Percentiles rank a stretch among this genome's conserved stretches.
Evolutionary conservation across 2,113 vertebrate genomes (phyloP).

Genomic region (Corythaixoides concolor): DNA sequence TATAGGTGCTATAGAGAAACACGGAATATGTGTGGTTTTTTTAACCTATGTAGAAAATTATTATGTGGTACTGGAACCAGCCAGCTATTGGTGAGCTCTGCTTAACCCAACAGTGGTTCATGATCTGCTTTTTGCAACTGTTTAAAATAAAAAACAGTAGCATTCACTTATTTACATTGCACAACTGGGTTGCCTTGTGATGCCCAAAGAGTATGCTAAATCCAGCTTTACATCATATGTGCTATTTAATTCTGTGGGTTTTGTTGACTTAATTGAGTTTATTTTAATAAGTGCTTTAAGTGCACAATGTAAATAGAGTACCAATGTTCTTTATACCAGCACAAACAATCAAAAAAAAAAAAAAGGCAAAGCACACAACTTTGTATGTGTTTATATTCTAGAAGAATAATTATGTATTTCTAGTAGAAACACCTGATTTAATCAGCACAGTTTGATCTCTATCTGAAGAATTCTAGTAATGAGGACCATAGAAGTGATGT

Average conservation of each 20-base stretch:
- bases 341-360: not conserved
- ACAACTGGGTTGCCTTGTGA: not conserved
- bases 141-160: not conserved
- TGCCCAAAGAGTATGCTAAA: not conserved
- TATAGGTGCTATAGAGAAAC: accelerated
- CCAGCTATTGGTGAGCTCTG: not conserved
- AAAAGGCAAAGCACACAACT: not conserved
- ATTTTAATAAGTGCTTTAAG: not conserved
- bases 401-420: not conserved
- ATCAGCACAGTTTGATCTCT: not conserved
- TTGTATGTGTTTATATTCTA: not conserved
- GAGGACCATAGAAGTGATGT: not conserved
- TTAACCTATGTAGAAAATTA: not conserved
- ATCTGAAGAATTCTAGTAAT: not conserved
- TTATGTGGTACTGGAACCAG: not conserved
- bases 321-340: not conserved
- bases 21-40: not conserved
- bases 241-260: not conserved
- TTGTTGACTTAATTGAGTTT: not conserved
- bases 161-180: not conserved
- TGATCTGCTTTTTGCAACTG: not conserved
- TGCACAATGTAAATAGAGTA: not conserved
- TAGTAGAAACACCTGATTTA: not conserved
- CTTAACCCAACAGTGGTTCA: not conserved
- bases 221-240: not conserved